Base-by-base conservation (phyloP, 2,888 invertebrate genomes). In the Philereme vetulata region DNA sequence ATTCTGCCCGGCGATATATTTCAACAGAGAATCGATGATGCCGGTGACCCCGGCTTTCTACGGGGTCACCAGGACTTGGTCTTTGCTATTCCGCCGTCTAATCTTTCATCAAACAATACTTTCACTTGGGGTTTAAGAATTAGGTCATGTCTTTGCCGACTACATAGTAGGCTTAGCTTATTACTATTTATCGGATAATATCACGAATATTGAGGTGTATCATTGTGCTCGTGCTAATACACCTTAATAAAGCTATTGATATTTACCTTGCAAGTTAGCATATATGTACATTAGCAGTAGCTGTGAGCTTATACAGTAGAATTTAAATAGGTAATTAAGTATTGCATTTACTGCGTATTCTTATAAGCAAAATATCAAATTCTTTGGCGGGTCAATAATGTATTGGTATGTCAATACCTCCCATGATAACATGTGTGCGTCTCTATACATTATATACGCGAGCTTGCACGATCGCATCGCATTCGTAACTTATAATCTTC, bases 21-120 rank as follows among this genome's bases (percentile, higher is more conserved):
- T 72, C 71, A 72, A 77, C 76, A 77, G 80, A 76, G 80, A 80
- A 79, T 78, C 76, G 77, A 77, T 81, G 82, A 81, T 78, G 75
- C 76, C 74, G 76, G 32, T 67, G 68, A 72, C 71, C 71, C 53
- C 49, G 54, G 63, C 69, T 70, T 72, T 69, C 69, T 68, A 70
- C 56, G 64, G 56, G 72, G 67, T 70, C 69, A 70, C 61, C 67
- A 69, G 69, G 66, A 67, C 62, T 64, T 61, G 50, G 57, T 57
- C 65, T 69, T 65, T 65, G 65, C 62, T 68, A 70, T 70, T 63
- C 64, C 56, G 59, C 54, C 60, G 65, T 61, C 67, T 71, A 67
- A 66, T 67, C 69, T 70, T 53, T 45, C 64, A 67, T 67, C 61
- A 62, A 62, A 64, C 56, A 62, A 64, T 66, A 70, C 70, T 70